These are phyloP conservation scores for Actenoides lindsayi DNA, from an alignment of 2,113 vertebrate genomes.

Conservation along the genomic window DNA sequence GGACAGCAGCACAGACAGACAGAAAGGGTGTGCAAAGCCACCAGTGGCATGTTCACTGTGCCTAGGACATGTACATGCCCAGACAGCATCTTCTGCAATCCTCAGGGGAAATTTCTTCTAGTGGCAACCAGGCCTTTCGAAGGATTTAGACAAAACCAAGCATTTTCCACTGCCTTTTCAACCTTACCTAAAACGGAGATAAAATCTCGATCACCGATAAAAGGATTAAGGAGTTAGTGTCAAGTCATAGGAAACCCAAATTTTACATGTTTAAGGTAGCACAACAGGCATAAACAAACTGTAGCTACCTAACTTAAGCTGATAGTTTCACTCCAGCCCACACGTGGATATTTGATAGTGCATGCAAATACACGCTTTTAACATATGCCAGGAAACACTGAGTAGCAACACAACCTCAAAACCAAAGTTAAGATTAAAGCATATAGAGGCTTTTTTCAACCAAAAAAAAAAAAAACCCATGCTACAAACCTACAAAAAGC, in stretches of 20 bases:
- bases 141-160: not conserved
- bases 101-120: not conserved
- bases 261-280: not conserved
- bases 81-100: not conserved
- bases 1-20: not conserved
- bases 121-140: not conserved
- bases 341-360: not conserved
- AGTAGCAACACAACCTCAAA: not conserved
- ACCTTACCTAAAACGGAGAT: not conserved
- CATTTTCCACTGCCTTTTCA: not conserved
- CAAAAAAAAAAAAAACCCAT: too few relatives aligned
- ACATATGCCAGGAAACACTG: not conserved
- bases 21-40: not conserved
- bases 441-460: not conserved
- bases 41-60: not conserved
- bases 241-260: not conserved
- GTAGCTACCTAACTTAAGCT: not conserved
- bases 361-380: not conserved
- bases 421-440: not conserved
- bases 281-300: not conserved
- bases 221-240: not conserved
- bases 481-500: not conserved
- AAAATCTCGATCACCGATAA: not conserved
- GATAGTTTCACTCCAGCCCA: not conserved
- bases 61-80: not conserved